Percentiles rank a stretch among this genome's conserved stretches.
phyloP scores from a whole-genome alignment of 2,888 invertebrate species.

The Papilio protenor region DNA sequence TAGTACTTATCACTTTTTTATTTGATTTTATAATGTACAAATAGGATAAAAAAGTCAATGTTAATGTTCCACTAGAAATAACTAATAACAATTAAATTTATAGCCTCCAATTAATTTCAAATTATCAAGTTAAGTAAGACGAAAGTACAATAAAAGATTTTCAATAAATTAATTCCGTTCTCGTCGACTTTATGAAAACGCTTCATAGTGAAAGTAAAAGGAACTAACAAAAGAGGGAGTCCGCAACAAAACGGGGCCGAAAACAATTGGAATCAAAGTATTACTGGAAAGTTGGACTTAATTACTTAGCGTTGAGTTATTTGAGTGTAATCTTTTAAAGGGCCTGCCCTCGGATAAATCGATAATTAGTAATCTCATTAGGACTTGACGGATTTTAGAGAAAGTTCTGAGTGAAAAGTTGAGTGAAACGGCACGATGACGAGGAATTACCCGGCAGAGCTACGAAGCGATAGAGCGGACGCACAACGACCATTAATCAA shows the following conservation, averaged over 20 bases:
- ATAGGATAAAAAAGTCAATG: not conserved
- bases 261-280: slow-evolving; percentile 48
- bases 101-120: slow-evolving; percentile 3
- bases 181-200: slow-evolving; percentile 14
- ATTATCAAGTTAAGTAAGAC: not conserved
- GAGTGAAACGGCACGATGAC: slow-evolving; percentile 42
- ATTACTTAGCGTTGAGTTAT: slow-evolving; percentile 52
- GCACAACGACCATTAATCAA: slow-evolving; percentile 52
- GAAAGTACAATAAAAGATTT: slow-evolving; percentile 16
- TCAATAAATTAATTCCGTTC: slow-evolving; percentile 30
- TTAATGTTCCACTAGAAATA: not conserved
- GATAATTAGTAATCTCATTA: slow-evolving; percentile 57
- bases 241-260: slow-evolving; percentile 26
- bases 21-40: not conserved
- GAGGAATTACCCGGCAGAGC: slow-evolving; percentile 30
- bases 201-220: slow-evolving; percentile 6
- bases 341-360: slow-evolving; percentile 50
- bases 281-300: slow-evolving; percentile 47
- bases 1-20: not conserved
- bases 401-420: slow-evolving; percentile 56
- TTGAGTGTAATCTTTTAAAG: slow-evolving; percentile 50
- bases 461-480: slow-evolving; percentile 24
- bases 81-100: not conserved
- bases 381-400: slow-evolving; percentile 47
- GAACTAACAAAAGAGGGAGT: slow-evolving; percentile 35